Conservation (phyloP, 2,888 invertebrate genomes). For the Deilephila porcellus region DNA sequence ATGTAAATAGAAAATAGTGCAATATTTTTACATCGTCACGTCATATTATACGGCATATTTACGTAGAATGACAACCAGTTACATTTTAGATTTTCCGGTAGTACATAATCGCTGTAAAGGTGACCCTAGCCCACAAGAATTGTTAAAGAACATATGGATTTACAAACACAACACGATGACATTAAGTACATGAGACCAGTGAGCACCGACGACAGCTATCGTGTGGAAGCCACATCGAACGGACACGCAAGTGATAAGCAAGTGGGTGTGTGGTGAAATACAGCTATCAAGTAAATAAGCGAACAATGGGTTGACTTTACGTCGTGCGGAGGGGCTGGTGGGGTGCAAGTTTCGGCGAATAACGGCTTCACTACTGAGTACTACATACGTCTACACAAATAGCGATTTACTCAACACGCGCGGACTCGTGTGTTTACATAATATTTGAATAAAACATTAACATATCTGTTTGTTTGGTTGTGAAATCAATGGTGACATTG, state of each 20-base stretch:
- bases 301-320: constrained; percentile 82
- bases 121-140: constrained; percentile 1
- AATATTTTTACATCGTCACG: not conserved
- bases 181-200: not conserved
- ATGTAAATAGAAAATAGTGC: too few relatives aligned
- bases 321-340: constrained; percentile 65
- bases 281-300: constrained; percentile 50
- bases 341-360: constrained; percentile 40
- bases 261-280: constrained; percentile 48
- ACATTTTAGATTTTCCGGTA: not conserved
- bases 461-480: constrained; percentile 48
- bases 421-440: not conserved
- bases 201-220: not conserved
- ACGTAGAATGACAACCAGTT: constrained; percentile 2
- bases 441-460: constrained; percentile 37
- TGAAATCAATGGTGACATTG: constrained; percentile 57
- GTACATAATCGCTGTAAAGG: not conserved
- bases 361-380: not conserved
- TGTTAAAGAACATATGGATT: not conserved
- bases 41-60: not conserved
- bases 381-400: not conserved
- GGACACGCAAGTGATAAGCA: not conserved
- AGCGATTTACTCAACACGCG: not conserved
- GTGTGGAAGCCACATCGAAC: not conserved
- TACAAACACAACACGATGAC: constrained; percentile 5